phyloP scores from a whole-genome alignment of 2,797 vertebrate genomes.

The Alosa sapidissima region DNA sequence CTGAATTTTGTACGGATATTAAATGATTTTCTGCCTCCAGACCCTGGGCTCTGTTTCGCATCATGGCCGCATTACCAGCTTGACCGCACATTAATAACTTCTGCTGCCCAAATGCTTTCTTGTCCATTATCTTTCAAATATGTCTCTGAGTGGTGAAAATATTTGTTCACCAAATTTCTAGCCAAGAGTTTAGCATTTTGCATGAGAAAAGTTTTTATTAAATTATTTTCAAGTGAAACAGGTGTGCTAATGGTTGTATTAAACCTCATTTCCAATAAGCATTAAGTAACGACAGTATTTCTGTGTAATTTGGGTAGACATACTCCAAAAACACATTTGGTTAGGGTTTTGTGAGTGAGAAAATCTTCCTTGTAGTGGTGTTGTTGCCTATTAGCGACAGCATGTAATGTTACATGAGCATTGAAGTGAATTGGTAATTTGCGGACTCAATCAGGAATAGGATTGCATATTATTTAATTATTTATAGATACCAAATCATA shows the following conservation, averaged over 20 bases:
- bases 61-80: too few relatives aligned
- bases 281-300: neutral
- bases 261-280: neutral
- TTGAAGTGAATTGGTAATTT: neutral
- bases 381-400: neutral
- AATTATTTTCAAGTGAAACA: neutral
- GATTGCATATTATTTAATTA: neutral
- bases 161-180: too few relatives aligned
- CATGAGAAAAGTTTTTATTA: too few relatives aligned
- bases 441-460: neutral
- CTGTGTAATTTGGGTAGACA: neutral
- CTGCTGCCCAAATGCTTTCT: too few relatives aligned
- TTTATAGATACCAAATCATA: neutral
- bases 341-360: neutral
- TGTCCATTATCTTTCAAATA: too few relatives aligned
- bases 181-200: neutral
- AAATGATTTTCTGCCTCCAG: too few relatives aligned
- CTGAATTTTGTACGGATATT: too few relatives aligned
- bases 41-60: too few relatives aligned
- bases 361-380: neutral
- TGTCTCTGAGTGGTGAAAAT: neutral
- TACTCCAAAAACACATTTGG: constrained; percentile 11
- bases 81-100: too few relatives aligned
- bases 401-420: neutral
- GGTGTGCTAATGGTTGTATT: neutral